phyloP scores from a whole-genome alignment of 2,113 vertebrate species.

The Chaetodon auriga region DNA sequence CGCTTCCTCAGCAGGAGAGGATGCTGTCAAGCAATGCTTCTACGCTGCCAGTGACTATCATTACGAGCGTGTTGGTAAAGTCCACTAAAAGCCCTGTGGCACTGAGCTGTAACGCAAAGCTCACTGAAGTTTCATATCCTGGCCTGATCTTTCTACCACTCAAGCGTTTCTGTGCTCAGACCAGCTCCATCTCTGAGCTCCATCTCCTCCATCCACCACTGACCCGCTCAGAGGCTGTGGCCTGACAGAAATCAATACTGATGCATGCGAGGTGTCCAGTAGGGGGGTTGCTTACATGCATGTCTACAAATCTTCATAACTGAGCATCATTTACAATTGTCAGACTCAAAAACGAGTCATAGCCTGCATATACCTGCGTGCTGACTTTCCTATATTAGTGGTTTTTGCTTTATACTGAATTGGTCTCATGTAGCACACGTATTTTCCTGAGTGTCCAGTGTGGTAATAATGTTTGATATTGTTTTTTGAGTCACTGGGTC shows the following conservation, averaged over 20 bases:
- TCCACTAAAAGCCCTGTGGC: constrained; percentile 59
- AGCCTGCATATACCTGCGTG: neutral
- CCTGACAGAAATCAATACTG: constrained; percentile 50
- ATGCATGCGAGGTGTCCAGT: constrained; percentile 12
- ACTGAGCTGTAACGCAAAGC: constrained; percentile 44
- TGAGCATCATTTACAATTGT: neutral
- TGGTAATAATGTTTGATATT: too few relatives aligned
- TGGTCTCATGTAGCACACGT: neutral
- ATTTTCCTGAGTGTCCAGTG: neutral
- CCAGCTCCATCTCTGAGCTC: constrained; percentile 2
- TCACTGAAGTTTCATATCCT: constrained; percentile 50
- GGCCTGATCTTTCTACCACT: constrained; percentile 35
- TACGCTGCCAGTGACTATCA: constrained; percentile 42
- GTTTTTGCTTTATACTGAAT: neutral
- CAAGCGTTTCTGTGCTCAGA: neutral
- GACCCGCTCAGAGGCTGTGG: constrained; percentile 19
- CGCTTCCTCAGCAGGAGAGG: constrained; percentile 32
- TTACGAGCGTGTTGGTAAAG: constrained; percentile 33
- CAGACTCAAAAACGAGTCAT: neutral
- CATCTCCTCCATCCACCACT: constrained; percentile 16
- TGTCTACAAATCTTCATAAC: constrained; percentile 16
- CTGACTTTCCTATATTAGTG: neutral
- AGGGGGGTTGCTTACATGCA: neutral
- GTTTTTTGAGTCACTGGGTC: too few relatives aligned
- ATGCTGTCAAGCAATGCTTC: constrained; percentile 21